Evolutionary conservation across 2,113 vertebrate genomes (phyloP).

Genomic region (Oncorhynchus masou): DNA sequence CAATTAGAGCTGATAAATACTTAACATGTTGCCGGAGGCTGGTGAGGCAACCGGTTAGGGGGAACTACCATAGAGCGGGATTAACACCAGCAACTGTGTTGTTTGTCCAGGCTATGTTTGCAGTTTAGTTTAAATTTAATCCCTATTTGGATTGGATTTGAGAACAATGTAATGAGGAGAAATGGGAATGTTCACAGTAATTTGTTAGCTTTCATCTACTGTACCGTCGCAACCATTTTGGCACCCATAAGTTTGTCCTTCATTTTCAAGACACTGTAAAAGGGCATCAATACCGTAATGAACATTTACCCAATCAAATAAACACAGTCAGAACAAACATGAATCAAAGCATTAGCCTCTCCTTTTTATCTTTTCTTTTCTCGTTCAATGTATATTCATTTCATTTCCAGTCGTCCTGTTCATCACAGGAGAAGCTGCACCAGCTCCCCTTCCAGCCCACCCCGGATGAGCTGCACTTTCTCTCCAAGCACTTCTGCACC

Average conservation of each 20-base stretch:
- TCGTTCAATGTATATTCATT: constrained; percentile 75
- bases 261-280: no score
- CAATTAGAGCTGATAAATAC: not conserved
- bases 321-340: no score
- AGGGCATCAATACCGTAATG: no score
- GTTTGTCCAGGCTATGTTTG: no score
- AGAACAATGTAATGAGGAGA: not conserved
- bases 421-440: constrained; percentile 98
- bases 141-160: not conserved
- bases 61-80: no score
- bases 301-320: no score
- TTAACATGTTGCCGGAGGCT: not conserved
- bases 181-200: not conserved
- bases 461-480: constrained; percentile 94
- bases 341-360: constrained; percentile 10
- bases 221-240: no score
- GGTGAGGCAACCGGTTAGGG: not conserved
- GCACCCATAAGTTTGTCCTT: no score
- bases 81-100: no score
- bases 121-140: not conserved
- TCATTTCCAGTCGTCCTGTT: constrained; percentile 94
- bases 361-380: constrained; percentile 59
- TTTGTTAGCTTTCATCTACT: no score
- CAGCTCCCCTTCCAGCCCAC: constrained; percentile 98
- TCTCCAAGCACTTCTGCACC: constrained; percentile 97